A percentile compares a stretch with the other conserved stretches of the same genome.
Conservation (phyloP, 2,888 invertebrate species). For the Acrobasis repandana region DNA sequence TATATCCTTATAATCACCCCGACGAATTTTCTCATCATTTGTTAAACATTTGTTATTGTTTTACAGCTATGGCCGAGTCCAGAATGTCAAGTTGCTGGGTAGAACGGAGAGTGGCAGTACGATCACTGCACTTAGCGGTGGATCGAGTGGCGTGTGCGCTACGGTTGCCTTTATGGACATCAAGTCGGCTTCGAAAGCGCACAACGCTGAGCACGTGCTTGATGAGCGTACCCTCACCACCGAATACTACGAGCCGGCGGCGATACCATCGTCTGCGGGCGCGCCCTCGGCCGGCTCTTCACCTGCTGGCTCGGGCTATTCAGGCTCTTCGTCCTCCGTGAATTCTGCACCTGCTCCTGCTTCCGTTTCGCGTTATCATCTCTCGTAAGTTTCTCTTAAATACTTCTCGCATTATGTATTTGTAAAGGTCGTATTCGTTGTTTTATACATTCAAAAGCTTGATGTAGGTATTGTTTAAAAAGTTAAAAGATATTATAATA, state of each 20-base stretch:
- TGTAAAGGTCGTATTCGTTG: slow-evolving; percentile 39
- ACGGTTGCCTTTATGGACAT: slow-evolving; percentile 98
- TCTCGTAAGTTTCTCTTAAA: slow-evolving; percentile 66
- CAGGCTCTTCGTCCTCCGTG: slow-evolving; percentile 85
- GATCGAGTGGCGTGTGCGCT: slow-evolving; percentile 89
- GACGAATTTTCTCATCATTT: no score
- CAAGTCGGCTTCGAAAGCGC: slow-evolving; percentile 97
- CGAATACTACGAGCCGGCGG: slow-evolving; percentile 94
- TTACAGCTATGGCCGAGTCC: slow-evolving; percentile 97
- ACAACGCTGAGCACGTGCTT: slow-evolving; percentile 94
- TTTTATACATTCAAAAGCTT: neutral
- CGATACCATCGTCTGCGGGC: slow-evolving; percentile 85
- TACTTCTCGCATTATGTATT: slow-evolving; percentile 34
- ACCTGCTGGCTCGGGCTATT: slow-evolving; percentile 83
- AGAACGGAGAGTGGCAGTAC: slow-evolving; percentile 73
- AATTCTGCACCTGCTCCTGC: slow-evolving; percentile 73
- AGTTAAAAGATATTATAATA: no score
- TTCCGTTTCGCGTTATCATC: slow-evolving; percentile 71
- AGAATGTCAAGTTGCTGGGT: slow-evolving; percentile 96
- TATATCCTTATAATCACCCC: no score
- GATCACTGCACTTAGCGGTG: slow-evolving; percentile 77
- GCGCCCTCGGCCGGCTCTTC: slow-evolving; percentile 81
- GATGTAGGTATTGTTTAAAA: no score
- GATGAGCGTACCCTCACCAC: slow-evolving; percentile 94
- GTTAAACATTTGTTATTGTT: slow-evolving; percentile 46